Base-by-base conservation (phyloP, 1,140 invertebrate species). In the Chironomus striatipennis region DNA sequence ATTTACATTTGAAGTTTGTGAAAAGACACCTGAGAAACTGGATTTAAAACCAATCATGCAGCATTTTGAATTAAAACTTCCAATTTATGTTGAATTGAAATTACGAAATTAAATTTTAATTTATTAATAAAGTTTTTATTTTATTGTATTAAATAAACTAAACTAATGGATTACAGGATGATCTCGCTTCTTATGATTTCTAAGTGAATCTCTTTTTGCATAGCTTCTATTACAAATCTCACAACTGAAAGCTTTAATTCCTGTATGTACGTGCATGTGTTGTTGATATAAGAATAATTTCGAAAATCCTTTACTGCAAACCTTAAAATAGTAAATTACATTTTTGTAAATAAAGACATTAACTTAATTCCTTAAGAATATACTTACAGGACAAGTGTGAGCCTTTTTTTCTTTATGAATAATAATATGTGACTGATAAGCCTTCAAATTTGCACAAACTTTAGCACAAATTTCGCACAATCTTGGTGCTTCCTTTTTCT, bases 1-100 rank as follows among this genome's bases (percentile, higher is more conserved):
- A 67, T 81, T 79, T 64, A 76, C 77, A 64, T 73, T 81, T 2
- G 42, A 72, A 21, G 20, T 73, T 17, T 78, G 75, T 21, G 64
- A 67, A 12, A 75, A 76, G 34, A 78, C 77, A 70, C 3, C 65
- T 18, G 20, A 70, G 20, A 70, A 70, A 20, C 18, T 70, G n/a
- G 65, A 70, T 2, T 34, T 34, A 34, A 2, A 34, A 5, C 24
- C 24, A 34, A 34, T 34, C 5, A 34, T 34, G 24, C 24, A 34
- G 24, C 24, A 34, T 34, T 34, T 34, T 34, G 24, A 34, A 1
- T 5, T 34, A 34, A 34, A 34, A 34, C 5, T n/a, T n/a, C n/a
- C 24, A 34, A 34, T 34, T 34, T 2, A 34, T 2, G 5, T 34
- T 34, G 24, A 34, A 34, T 34, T 34, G 24, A 34, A 34, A 2